Base-by-base conservation (phyloP, 2,113 vertebrate genomes). In the Capreolus pygargus region DNA sequence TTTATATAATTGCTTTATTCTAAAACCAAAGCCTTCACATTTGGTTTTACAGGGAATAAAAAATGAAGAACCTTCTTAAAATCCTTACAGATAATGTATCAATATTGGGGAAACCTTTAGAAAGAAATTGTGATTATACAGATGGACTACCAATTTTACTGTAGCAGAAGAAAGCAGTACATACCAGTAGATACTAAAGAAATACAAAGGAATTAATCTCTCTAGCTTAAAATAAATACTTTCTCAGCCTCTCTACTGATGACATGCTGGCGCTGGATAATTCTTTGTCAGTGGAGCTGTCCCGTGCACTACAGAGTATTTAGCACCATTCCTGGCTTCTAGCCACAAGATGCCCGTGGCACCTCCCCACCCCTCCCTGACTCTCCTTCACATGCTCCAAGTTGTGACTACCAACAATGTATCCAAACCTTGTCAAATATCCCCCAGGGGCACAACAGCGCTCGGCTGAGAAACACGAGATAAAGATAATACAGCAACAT, bases 181-280 rank as follows among this genome's bases (percentile, higher is more conserved):
- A 57, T 47, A 58, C 4, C 28, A 23, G 12, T 33, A 57, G 30
- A 5, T 86, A 70, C 67, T 82, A 86, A 95, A 82, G 7, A 82
- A 55, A 82, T 79, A 81, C 30, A 96, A 96, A 94, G 39, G 33
- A 86, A 91, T 93, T 86, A 74, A 91, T 83, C 7, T 55, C 33
- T 76, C 25, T 91, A 55, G 50, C 25, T 87, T 21, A 89, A 70
- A 86, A 60, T 43, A 93, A 87, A 90, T 52, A 5, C 2, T 28
- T 70, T 81, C 28, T 60, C 19, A 89, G 6, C 11, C 16, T 94
- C 28, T 43, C 23, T 23, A 58, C 13, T 28, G n/a, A 2, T 61
- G 86, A 54, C 28, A 11, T 45, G 3, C 17, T 14, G 1, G 4
- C 4, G 3, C 1, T 64, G 6, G 9, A 17, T 28, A 43, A 81